phyloP scores from a whole-genome alignment of 2,113 vertebrate species.

The Rissa tridactyla region DNA sequence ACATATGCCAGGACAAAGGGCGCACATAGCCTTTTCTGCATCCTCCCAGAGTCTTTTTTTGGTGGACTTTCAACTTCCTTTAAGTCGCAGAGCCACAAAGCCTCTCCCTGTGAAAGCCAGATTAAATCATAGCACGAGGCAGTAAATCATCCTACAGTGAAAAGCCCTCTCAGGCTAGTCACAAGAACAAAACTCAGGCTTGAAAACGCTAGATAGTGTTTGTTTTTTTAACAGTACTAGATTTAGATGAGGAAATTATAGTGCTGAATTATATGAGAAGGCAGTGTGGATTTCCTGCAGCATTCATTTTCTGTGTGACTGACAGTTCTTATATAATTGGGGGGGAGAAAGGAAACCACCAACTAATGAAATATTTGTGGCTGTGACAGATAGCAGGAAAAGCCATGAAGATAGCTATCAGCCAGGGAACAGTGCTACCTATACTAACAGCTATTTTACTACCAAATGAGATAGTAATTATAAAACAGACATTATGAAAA shows the following conservation, averaged over 20 bases:
- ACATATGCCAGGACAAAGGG: background rate
- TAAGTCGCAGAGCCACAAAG: background rate
- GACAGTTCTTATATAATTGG: background rate
- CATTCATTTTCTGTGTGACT: background rate
- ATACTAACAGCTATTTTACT: background rate
- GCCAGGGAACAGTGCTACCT: background rate
- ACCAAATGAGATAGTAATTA: background rate
- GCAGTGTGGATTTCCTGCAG: background rate
- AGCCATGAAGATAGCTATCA: background rate
- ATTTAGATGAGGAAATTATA: conserved; percentile 30
- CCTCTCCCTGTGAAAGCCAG: background rate
- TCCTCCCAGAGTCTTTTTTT: background rate
- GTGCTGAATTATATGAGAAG: background rate
- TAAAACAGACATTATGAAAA: background rate
- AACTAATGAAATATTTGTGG: background rate
- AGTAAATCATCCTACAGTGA: background rate
- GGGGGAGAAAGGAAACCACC: background rate
- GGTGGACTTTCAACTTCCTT: background rate
- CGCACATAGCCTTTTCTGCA: background rate
- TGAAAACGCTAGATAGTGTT: background rate
- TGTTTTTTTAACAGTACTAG: background rate
- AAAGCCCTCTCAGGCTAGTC: background rate
- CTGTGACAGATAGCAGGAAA: background rate
- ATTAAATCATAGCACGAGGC: background rate
- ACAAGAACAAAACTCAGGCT: background rate